These are phyloP conservation scores for Amniataba percoides DNA, from an alignment of 2,797 vertebrate genomes.

Conservation along the genomic window DNA sequence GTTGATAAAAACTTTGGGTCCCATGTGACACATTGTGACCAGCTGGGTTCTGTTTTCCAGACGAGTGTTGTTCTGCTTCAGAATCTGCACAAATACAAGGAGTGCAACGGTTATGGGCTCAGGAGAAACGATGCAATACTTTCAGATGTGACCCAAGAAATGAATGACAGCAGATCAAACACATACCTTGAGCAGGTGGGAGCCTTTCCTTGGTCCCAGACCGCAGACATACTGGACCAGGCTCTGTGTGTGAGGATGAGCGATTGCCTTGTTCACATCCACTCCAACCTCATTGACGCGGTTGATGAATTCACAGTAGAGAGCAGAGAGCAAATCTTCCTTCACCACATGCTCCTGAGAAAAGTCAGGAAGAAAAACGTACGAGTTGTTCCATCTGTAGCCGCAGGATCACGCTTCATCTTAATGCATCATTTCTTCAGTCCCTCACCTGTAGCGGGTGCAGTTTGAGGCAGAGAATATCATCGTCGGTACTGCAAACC, in stretches of 20 bases:
- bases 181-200: conserved; percentile 96
- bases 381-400: neutral
- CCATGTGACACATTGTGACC: conserved; percentile 99
- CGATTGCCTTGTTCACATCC: conserved; percentile 96
- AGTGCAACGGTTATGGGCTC: neutral
- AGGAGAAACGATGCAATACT: neutral
- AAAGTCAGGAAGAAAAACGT: neutral
- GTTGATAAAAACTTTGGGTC: conserved; percentile 99
- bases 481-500: conserved; percentile 97
- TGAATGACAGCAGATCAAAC: neutral
- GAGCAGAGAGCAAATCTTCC: conserved; percentile 93
- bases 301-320: conserved; percentile 99
- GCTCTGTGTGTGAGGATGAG: conserved; percentile 97
- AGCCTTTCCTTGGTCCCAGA: conserved; percentile 95
- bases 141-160: neutral
- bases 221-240: conserved; percentile 97
- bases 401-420: neutral
- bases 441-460: conserved; percentile 94
- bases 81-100: conserved; percentile 85
- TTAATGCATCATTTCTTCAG: neutral
- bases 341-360: conserved; percentile 96
- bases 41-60: conserved; percentile 98
- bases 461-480: conserved; percentile 97
- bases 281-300: conserved; percentile 98
- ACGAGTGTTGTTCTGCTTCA: conserved; percentile 99